A percentile compares a stretch with the other conserved stretches of the same genome.
These are phyloP conservation scores for Xiphophorus maculatus DNA, from an alignment of 2,113 vertebrate species.

Conservation along the genomic window DNA sequence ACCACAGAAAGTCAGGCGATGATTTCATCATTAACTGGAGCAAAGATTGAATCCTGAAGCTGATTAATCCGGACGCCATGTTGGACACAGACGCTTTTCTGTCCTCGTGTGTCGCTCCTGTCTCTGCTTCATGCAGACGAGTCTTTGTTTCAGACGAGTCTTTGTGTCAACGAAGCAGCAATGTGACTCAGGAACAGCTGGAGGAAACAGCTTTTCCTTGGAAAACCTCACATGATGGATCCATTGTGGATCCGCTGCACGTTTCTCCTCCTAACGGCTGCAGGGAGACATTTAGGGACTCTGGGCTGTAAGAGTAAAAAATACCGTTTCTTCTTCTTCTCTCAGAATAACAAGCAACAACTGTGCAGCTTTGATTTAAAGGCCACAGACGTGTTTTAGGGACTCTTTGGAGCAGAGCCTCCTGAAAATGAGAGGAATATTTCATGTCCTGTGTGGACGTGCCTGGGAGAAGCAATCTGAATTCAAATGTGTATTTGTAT, in stretches of 20 bases:
- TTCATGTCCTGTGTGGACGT: not conserved
- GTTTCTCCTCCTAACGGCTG: not conserved
- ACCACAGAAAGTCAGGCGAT: no score
- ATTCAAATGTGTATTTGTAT: not conserved
- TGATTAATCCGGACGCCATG: no score
- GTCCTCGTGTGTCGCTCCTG: no score
- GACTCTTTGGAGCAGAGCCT: not conserved
- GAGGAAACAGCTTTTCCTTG: no score
- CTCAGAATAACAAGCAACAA: not conserved
- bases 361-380: not conserved
- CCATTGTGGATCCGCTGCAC: not conserved
- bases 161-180: no score
- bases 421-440: not conserved
- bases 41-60: no score
- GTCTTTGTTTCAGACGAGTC: no score
- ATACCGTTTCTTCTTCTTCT: not conserved
- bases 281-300: not conserved
- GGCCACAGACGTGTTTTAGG: not conserved
- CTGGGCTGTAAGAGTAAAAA: not conserved
- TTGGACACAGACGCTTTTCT: no score
- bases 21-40: no score
- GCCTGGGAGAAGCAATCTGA: slow-evolving; percentile 1
- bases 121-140: no score
- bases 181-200: no score
- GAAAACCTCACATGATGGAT: not conserved